Evolutionary conservation across 2,888 invertebrate genomes (phyloP), one percentile per base, ranked within the genome.

Genomic region (Himalopsyche kuldschensis): DNA sequence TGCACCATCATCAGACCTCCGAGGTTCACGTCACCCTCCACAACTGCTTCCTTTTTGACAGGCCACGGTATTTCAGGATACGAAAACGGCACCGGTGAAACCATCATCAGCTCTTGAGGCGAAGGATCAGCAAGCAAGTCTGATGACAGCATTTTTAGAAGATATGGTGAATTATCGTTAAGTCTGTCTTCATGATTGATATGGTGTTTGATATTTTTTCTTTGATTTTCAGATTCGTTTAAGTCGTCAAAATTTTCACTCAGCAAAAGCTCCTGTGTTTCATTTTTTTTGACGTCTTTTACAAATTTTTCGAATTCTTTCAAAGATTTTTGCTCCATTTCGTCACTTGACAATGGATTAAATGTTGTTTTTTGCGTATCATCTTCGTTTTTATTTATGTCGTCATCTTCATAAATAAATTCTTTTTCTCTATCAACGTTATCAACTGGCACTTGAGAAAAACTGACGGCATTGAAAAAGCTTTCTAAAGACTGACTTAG

Each of bases 1-100:
- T 97, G 97, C 17, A 97, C 96, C 97, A 97, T 97, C 96, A 97
- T 97, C 78, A 97, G 92, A 0, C 97, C 97, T 2, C 97, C 97
- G 30, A 97, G 91, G 35, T 96, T 93, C 85, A 97, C 92, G 88
- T 97, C 95, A 0, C 97, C 97, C 87, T 96, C 95, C 8, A 97
- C 93, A n/a, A 94, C 93, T 1, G 96, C 96, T 86, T 96, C 95
- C 87, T 94, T 94, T 89, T 96, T 96, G 41, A 95, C 93, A 0
- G 96, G 96, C 96, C 96, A 96, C 87, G 90, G 91, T 84, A 88
- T 87, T 77, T 84, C 85, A 69, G 86, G 83, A 55, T 88, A 87
- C 6, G 89, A 86, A 27, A 69, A 69, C 81, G 88, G 88, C 77
- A 88, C 88, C 31, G 88, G 88, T n/a, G 88, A 87, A 35, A 79